Evolutionary conservation across 2,888 invertebrate species (phyloP).

Genomic region (Synergus laeviventris): DNA sequence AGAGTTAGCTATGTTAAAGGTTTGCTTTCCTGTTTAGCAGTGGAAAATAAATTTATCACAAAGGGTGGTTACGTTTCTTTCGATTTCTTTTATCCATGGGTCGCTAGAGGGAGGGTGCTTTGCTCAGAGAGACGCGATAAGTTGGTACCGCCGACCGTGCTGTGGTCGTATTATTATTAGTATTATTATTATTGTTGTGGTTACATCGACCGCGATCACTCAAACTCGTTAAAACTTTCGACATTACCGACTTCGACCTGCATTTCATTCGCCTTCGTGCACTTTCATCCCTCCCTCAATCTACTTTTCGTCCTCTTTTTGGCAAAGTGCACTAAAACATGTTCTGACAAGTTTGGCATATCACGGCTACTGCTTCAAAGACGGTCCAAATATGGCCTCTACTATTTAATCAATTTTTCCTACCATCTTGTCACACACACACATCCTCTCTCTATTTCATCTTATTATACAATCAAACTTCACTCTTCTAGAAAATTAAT

Average conservation of each 20-base stretch:
- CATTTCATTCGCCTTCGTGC: slow-evolving; percentile 66
- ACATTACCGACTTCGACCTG: slow-evolving; percentile 72
- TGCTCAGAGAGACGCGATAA: slow-evolving; percentile 66
- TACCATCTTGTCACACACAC: too few relatives aligned
- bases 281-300: not conserved
- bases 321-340: slow-evolving; percentile 16
- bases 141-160: slow-evolving; percentile 65
- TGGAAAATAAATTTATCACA: slow-evolving; percentile 34
- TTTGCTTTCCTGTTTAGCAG: slow-evolving; percentile 32
- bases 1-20: slow-evolving; percentile 11
- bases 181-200: slow-evolving; percentile 74
- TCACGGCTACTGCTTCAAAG: not conserved
- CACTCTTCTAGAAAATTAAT: too few relatives aligned
- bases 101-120: slow-evolving; percentile 52
- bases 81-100: slow-evolving; percentile 41
- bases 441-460: too few relatives aligned
- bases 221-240: slow-evolving; percentile 76
- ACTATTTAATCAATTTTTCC: too few relatives aligned
- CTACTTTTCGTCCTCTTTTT: not conserved
- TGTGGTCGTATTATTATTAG: slow-evolving; percentile 59
- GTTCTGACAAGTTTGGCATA: not conserved
- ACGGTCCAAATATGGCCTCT: not conserved
- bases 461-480: too few relatives aligned
- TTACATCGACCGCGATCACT: slow-evolving; percentile 75
- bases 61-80: slow-evolving; percentile 34